Base-by-base conservation (phyloP, 1,140 invertebrate genomes). In the Drosophila ficusphila region DNA sequence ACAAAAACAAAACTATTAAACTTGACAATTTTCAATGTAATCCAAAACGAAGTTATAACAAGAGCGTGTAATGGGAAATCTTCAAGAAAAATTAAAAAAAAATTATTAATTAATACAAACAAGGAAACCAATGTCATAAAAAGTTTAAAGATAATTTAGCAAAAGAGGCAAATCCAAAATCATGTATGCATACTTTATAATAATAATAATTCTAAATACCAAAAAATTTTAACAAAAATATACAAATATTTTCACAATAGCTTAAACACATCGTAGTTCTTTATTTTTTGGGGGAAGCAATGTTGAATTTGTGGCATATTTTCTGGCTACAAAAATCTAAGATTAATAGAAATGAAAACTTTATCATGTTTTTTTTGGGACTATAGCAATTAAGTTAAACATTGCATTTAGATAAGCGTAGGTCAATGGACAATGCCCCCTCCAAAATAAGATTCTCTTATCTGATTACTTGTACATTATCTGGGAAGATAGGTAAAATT, bases 161-260 rank as follows among this genome's bases (percentile, higher is more conserved):
- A 48, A 72, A 23, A 33, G 51, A 29, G 33, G 36, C 29, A 70
- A 61, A 67, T 78, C 62, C 53, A 65, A 54, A 71, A 74, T 58
- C 60, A 83, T 78, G 57, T 82, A 74, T 58, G 67, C 60, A 79
- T 72, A 76, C 64, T 67, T 72, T 44, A 41, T 75, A 61, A 52
- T 68, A 86, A 68, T 69, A 39, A 68, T 76, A 68, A 61, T 86
- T 76, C 53, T 56, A 65, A 62, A 49, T 41, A 74, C 72, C 41
- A 51, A 56, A 76, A 62, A 86, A 81, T 76, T 86, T 86, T 86
- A 86, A 86, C 75, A 85, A 67, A 74, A 82, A 79, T 49, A 82
- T 69, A 82, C 68, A 85, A 73, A 86, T 79, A 86, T 86, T 86
- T 86, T 88, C 81, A 86, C 82, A 86, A 81, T 81, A 86, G 82